Percentiles rank a stretch among this genome's conserved stretches.
These are phyloP conservation scores for Callyntrura guangdongensis DNA, from an alignment of 2,888 invertebrate species.

Conservation along the genomic window DNA sequence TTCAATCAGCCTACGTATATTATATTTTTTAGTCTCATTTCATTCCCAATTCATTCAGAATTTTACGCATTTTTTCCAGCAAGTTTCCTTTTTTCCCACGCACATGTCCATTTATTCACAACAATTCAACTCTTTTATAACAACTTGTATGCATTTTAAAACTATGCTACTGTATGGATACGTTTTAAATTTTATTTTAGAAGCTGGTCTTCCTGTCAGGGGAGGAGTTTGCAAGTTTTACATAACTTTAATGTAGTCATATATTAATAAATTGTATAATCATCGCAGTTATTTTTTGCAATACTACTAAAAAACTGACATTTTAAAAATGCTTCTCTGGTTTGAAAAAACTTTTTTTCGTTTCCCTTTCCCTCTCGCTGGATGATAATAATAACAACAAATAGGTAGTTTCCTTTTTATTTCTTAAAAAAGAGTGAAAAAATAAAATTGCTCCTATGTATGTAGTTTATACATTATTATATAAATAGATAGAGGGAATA, in stretches of 20 bases:
- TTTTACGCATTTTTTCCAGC: not conserved
- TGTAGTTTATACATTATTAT: slow-evolving; percentile 43
- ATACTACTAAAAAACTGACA: slow-evolving; percentile 19
- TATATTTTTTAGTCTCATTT: not conserved
- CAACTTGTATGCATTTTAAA: not conserved
- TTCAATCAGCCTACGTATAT: not conserved
- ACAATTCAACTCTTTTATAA: not conserved
- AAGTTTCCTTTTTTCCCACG: not conserved
- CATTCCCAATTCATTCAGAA: slow-evolving; percentile 6
- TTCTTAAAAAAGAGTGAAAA: slow-evolving; percentile 77
- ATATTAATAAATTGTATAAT: not conserved
- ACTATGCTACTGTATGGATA: slow-evolving; percentile 16
- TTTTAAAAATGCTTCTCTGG: slow-evolving; percentile 31
- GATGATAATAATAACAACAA: slow-evolving; percentile 44
- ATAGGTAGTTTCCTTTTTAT: slow-evolving; percentile 38
- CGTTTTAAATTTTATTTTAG: not conserved
- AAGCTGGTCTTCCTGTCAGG: not conserved
- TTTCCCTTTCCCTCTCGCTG: not conserved
- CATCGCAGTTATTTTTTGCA: not conserved
- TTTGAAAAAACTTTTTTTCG: not conserved
- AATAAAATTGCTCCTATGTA: slow-evolving; percentile 74
- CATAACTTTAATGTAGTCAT: slow-evolving; percentile 5
- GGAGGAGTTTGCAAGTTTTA: not conserved
- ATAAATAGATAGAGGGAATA: slow-evolving; percentile 68
- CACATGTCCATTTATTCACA: not conserved